Percentiles rank a stretch among this genome's conserved stretches.
Evolutionary conservation across 2,113 vertebrate genomes (phyloP).

Genomic region (Eolophus roseicapilla): DNA sequence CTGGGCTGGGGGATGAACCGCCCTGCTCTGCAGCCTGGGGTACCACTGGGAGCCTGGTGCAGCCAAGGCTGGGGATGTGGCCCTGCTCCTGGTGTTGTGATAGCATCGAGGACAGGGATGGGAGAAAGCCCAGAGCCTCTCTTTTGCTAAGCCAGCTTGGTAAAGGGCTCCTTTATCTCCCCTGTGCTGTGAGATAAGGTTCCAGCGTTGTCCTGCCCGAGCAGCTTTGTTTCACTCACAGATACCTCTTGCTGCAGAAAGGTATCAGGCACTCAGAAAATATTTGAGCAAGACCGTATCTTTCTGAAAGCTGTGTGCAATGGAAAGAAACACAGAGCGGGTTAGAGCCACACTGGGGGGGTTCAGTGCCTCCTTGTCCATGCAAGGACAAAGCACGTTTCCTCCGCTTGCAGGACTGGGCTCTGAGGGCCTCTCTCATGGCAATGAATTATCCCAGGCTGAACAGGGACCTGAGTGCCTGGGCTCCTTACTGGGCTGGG

Average conservation of each 20-base stretch:
- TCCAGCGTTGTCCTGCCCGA: background rate
- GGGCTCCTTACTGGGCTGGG: background rate
- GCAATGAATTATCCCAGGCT: background rate
- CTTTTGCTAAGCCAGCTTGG: background rate
- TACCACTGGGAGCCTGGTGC: background rate
- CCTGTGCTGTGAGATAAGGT: background rate
- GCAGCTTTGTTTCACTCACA: background rate
- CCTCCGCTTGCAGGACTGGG: background rate
- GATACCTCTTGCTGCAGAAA: background rate
- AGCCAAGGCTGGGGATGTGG: fast-evolving
- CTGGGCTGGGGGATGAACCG: background rate
- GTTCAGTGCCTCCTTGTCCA: background rate
- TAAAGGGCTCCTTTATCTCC: slow-evolving; percentile 2
- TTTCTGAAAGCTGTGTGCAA: background rate
- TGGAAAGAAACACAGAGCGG: background rate
- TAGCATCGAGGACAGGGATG: background rate
- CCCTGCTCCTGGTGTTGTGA: background rate
- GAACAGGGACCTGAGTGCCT: background rate
- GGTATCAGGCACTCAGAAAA: background rate
- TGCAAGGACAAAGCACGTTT: background rate
- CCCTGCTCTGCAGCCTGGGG: background rate
- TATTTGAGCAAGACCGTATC: background rate
- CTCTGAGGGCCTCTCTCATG: background rate
- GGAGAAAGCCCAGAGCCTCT: background rate
- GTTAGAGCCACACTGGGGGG: background rate